Base-by-base conservation (phyloP, 2,888 invertebrate species). In the Monopis laevigella region DNA sequence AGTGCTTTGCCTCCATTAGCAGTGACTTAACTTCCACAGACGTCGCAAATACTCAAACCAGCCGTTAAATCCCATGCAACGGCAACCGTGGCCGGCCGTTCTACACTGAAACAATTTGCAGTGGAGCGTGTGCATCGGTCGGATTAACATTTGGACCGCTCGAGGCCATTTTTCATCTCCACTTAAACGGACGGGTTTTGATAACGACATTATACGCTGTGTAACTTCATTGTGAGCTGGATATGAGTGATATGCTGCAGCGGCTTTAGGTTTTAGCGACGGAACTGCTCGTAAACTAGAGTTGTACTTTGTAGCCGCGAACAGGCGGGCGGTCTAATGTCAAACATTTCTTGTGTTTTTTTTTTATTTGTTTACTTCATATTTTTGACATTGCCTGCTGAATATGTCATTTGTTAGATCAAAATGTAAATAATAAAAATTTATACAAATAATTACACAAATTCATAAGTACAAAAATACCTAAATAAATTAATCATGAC, bases 161-260 rank as follows among this genome's bases (percentile, higher is more conserved):
- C 47, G 50, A 54, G 51, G 54, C 55, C 55, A 59, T 59, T 60
- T 63, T 62, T 62, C 56, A 59, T 56, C 50, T 47, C 51, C 52
- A 52, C 21, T 48, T 48, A 36, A 36, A 21, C 12, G 21, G 35
- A 21, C 21, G 38, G 45, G 46, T 46, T 48, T 48, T 50, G 51
- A 47, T 56, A 53, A 57, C 49, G 45, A 51, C 45, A 50, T 56
- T 51, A 53, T 49, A 45, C 49, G 46, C 45, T 46, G 46, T 45
- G 48, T 53, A 55, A 53, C 51, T 51, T 49, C 49, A 53, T 56
- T 55, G 51, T 54, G 48, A 44, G 39, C 46, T 46, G 47, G 45
- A 44, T 36, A 43, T 51, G 51, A 55, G 51, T 51, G 54, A 53
- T 55, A 52, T 48, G 48, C 48, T 48, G 42, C 16, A n/a, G 17